These are phyloP conservation scores for Crotalus helleri DNA, from an alignment of 2,113 vertebrate genomes.

Conservation along the genomic window DNA sequence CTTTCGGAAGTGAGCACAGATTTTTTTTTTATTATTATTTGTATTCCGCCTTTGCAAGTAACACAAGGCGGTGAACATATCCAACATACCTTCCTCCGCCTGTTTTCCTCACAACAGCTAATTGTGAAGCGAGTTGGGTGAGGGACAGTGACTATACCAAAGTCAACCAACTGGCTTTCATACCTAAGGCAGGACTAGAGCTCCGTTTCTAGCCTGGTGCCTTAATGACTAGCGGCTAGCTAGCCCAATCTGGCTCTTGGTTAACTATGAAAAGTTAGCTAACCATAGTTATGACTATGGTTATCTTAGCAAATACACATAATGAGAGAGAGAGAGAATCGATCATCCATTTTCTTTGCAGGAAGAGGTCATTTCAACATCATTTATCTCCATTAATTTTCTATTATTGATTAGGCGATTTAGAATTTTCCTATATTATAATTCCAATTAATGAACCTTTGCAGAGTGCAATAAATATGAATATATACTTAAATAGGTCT, in stretches of 20 bases:
- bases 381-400: neutral
- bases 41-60: neutral
- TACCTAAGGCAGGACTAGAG: neutral
- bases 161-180: neutral
- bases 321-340: neutral
- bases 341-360: neutral
- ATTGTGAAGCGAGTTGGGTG: neutral
- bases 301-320: neutral
- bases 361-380: neutral
- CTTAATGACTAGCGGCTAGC: neutral
- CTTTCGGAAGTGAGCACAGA: too few relatives aligned
- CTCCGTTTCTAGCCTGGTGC: neutral
- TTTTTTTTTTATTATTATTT: too few relatives aligned
- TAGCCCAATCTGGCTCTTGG: neutral
- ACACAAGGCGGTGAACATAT: neutral
- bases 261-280: neutral
- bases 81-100: neutral
- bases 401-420: neutral
- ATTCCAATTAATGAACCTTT: neutral
- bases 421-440: neutral
- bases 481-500: rapidly evolving
- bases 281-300: neutral
- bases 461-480: rapidly evolving
- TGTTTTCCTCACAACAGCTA: neutral
- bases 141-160: neutral